Evolutionary conservation across 2,888 invertebrate genomes (phyloP).

Genomic region (Diplazon laetatorius): DNA sequence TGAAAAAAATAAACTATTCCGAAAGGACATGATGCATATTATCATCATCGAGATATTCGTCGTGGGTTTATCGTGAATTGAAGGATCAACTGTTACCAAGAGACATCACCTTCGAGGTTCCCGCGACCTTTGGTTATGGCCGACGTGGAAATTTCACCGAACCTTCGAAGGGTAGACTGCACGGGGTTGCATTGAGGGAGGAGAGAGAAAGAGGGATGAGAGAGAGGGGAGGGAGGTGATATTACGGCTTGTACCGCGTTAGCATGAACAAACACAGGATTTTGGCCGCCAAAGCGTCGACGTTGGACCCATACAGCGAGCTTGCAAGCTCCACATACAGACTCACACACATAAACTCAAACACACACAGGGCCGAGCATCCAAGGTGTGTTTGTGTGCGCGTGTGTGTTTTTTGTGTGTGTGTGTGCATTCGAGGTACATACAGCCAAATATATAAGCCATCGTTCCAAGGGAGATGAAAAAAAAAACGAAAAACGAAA

Average conservation of each 20-base stretch:
- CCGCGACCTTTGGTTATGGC: too few species aligned
- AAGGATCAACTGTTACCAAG: constrained; percentile 54
- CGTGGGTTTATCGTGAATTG: constrained; percentile 37
- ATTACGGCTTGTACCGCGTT: constrained; percentile 77
- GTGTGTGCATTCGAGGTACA: constrained; percentile 20
- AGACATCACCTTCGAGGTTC: constrained; percentile 41
- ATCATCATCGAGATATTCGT: constrained; percentile 28
- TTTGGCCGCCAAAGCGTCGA: constrained; percentile 43
- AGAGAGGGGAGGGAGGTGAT: constrained; percentile 66
- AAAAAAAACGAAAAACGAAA: too few species aligned
- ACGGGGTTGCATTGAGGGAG: too few species aligned
- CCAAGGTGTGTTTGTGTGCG: too few species aligned
- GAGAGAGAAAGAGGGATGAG: background rate
- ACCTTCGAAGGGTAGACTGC: too few species aligned
- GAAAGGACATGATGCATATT: too few species aligned
- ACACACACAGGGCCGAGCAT: background rate
- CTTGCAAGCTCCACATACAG: background rate
- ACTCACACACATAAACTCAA: background rate
- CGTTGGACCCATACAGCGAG: constrained; percentile 30
- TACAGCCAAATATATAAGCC: constrained; percentile 34
- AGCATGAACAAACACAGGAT: constrained; percentile 76
- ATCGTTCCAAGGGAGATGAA: constrained; percentile 14
- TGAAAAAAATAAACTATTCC: too few species aligned
- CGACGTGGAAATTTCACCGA: too few species aligned
- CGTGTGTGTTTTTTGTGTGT: too few species aligned